Evolutionary conservation across 2,888 invertebrate genomes (phyloP), one percentile per base, ranked within the genome.

Genomic region (Teleogryllus oceanicus): DNA sequence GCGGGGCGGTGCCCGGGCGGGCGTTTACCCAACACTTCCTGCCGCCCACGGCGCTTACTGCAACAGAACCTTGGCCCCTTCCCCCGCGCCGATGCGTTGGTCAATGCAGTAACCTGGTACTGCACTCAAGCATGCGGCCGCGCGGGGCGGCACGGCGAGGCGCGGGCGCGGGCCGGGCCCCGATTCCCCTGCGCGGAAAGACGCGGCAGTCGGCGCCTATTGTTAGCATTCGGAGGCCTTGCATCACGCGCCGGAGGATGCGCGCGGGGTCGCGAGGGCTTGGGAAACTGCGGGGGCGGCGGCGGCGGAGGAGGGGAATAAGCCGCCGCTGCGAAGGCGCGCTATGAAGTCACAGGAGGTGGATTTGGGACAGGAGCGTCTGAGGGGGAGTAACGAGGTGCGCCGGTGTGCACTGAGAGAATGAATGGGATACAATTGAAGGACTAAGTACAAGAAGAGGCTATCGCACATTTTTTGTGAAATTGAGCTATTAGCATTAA

Each of bases 51-150:
- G 62, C 62, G n/a, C 62, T 62, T 62, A 62, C 62, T 62, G 62
- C 62, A 62, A 62, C 16, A 62, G 62, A 62, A 62, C 62, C 62
- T 62, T 62, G 62, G 62, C 62, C 62, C 62, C 62, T 62, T 62
- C 62, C 62, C 62, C 62, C 13, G 62, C 62, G 18, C 4, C 16
- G 62, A 62, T 62, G 62, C 62, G 62, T 62, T 62, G 62, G 62
- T 62, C 62, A 62, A 62, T 62, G 13, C 62, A 62, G 62, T 62
- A 62, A 62, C 62, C 62, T 62, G 62, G 62, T 62, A 62, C 62
- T 62, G 62, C 62, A 62, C 62, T 62, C 62, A 62, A 62, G 62
- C 62, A 62, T 62, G n/a, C 62, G n/a, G 16, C 62, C 16, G 62
- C 62, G 16, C 62, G n/a, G 16, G 8, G 16, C 62, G 62, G 62